Percentiles rank a stretch among this genome's conserved stretches.
Conservation (phyloP, 1,140 invertebrate species). For the Drosophila neocordata region DNA sequence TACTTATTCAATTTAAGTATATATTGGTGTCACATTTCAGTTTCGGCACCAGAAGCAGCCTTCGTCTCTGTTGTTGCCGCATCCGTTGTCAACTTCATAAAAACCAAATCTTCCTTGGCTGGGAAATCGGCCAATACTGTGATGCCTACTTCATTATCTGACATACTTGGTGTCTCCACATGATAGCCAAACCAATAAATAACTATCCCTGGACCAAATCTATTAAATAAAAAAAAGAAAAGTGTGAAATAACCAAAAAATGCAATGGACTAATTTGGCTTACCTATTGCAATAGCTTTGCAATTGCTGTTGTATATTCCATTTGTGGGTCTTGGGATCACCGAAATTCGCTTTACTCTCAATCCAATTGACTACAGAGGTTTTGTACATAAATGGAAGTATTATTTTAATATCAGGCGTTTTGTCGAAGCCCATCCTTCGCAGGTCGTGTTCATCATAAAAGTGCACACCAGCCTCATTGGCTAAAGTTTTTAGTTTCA, state of each 20-base stretch:
- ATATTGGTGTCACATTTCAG: neutral
- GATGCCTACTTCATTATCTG: constrained; percentile 86
- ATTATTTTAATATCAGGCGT: constrained; percentile 97
- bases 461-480: constrained; percentile 87
- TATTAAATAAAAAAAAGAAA: constrained; percentile 54
- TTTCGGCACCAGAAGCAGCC: neutral
- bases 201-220: constrained; percentile 96
- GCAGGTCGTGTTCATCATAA: constrained; percentile 91
- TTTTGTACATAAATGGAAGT: constrained; percentile 93
- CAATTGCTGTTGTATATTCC: constrained; percentile 94
- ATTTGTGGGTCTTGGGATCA: constrained; percentile 90
- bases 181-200: constrained; percentile 98
- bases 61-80: neutral
- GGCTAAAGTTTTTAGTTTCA: constrained; percentile 86
- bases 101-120: constrained; percentile 73
- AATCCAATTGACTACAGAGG: constrained; percentile 96
- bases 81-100: constrained; percentile 62
- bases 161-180: constrained; percentile 86
- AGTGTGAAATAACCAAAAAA: neutral
- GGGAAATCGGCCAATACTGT: constrained; percentile 87
- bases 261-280: neutral
- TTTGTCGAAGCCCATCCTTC: constrained; percentile 94
- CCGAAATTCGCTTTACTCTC: constrained; percentile 98
- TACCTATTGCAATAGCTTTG: constrained; percentile 95
- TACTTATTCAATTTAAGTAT: neutral